Conservation (phyloP, 2,888 invertebrate species). For the Pachycephus smyrnensis region DNA sequence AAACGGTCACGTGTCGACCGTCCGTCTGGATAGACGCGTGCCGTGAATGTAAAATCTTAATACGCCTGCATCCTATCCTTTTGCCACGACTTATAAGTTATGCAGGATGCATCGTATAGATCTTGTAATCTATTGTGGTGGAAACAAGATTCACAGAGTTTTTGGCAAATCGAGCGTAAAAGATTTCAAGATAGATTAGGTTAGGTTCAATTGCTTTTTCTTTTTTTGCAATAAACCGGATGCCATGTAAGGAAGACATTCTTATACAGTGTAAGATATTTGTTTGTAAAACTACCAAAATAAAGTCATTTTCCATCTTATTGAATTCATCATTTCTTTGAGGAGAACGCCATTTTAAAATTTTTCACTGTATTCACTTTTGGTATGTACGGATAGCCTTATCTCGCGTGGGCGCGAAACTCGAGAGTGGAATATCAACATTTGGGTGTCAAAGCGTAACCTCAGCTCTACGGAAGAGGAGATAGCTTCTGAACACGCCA, state of each 20-base stretch:
- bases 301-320: background rate
- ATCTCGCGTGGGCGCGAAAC: background rate
- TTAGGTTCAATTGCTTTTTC: background rate
- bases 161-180: background rate
- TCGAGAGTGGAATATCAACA: background rate
- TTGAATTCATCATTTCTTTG: too few species aligned
- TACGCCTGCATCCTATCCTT: constrained; percentile 16
- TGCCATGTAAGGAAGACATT: too few species aligned
- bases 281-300: too few species aligned
- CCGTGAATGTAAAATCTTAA: constrained; percentile 44
- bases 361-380: background rate
- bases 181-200: background rate
- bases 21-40: constrained; percentile 52
- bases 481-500: constrained; percentile 2
- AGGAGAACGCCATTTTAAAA: background rate
- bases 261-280: too few species aligned
- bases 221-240: background rate
- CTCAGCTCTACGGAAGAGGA: background rate
- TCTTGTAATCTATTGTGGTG: background rate
- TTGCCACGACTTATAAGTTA: constrained; percentile 16
- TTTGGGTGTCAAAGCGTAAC: background rate
- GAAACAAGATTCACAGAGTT: background rate
- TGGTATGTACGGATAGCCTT: background rate
- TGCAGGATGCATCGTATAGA: constrained; percentile 7
- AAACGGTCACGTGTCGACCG: constrained; percentile 58